Evolutionary conservation across 2,113 vertebrate species (phyloP).

Genomic region (Albula goreensis): DNA sequence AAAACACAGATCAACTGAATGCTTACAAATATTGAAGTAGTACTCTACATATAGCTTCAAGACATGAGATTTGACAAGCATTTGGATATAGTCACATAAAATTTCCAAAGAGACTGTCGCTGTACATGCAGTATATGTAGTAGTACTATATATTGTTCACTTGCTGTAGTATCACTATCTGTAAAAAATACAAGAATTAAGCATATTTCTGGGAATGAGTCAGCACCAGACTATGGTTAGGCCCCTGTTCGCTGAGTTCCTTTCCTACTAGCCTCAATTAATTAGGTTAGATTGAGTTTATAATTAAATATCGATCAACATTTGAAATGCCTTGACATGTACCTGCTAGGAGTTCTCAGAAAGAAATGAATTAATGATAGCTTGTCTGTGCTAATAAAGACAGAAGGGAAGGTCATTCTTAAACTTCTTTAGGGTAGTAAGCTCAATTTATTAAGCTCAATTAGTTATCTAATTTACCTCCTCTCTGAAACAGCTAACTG

Average conservation of each 20-base stretch:
- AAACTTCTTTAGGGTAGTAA: not conserved
- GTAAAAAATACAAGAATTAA: no score
- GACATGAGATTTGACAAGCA: no score
- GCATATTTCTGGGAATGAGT: not conserved
- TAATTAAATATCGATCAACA: not conserved
- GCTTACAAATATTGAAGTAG: no score
- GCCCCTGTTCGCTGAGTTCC: not conserved
- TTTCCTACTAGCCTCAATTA: not conserved
- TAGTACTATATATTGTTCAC: no score
- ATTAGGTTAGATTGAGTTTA: not conserved
- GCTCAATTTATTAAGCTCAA: slow-evolving; percentile 4
- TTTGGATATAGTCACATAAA: no score
- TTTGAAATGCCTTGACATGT: not conserved
- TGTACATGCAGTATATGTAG: no score
- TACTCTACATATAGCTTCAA: no score
- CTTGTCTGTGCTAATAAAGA: not conserved
- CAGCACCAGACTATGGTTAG: not conserved
- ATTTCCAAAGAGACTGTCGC: no score
- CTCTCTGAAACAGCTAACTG: not conserved
- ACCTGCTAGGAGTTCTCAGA: not conserved
- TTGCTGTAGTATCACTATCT: no score
- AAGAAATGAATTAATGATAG: not conserved
- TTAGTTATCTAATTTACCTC: not conserved
- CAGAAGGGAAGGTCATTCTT: not conserved
- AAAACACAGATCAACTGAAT: no score